Evolutionary conservation across 2,113 vertebrate species (phyloP).

Genomic region (cat (Felis catus)): F.catus_Fca126_mat1.0 CM031416.1:138466501-138467000

Average conservation of each 20-base stretch:
- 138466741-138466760: neutral
- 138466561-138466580: neutral
- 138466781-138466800: neutral
- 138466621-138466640: neutral
- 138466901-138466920: no score
- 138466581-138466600: neutral
- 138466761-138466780: neutral
- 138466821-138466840: neutral
- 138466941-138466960: accelerated
- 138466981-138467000: no score
- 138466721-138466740: neutral
- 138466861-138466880: neutral
- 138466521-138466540: slow-evolving; percentile 83
- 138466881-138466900: no score
- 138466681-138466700: neutral
- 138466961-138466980: no score
- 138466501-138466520: slow-evolving; percentile 96
- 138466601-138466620: neutral
- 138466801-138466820: neutral
- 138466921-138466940: no score
- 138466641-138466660: neutral
- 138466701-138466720: neutral
- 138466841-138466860: neutral
- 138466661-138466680: neutral
- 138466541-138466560: neutral